Evolutionary conservation across 2,888 invertebrate species (phyloP).

Genomic region (Allygus modestus): DNA sequence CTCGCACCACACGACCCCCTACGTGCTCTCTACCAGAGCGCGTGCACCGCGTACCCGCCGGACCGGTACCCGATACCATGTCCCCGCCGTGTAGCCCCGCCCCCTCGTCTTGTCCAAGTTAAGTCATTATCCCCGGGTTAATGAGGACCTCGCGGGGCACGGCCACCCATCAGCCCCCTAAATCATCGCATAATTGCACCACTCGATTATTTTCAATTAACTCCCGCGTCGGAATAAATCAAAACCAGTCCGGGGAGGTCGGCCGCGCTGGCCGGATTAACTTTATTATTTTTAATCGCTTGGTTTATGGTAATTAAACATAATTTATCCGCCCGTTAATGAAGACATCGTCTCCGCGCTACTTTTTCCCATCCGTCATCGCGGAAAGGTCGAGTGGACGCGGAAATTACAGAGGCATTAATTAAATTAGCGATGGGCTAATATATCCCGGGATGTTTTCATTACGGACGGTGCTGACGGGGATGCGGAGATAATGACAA

Average conservation of each 20-base stretch:
- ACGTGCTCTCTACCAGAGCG: no score
- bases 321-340: conserved; percentile 37
- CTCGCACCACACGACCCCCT: no score
- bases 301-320: conserved; percentile 37
- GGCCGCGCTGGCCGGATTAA: neutral
- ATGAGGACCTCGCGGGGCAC: neutral
- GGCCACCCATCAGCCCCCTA: conserved; percentile 40
- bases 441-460: conserved; percentile 22
- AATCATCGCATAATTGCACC: conserved; percentile 37
- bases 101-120: conserved; percentile 5
- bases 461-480: neutral
- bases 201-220: conserved; percentile 59
- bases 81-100: neutral
- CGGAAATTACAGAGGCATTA: conserved; percentile 30
- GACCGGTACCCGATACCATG: no score
- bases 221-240: conserved; percentile 54
- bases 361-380: conserved; percentile 47
- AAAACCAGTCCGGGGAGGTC: conserved; percentile 39
- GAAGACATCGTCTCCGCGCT: conserved; percentile 28
- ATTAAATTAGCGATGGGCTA: conserved; percentile 30
- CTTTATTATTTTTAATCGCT: conserved; percentile 45
- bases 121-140: conserved; percentile 33
- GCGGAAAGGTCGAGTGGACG: conserved; percentile 37
- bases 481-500: neutral
- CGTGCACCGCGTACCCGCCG: no score